Evolutionary conservation across 2,113 vertebrate species (phyloP), one percentile per base, ranked within the genome.

Genomic region (Pluvialis apricaria): DNA sequence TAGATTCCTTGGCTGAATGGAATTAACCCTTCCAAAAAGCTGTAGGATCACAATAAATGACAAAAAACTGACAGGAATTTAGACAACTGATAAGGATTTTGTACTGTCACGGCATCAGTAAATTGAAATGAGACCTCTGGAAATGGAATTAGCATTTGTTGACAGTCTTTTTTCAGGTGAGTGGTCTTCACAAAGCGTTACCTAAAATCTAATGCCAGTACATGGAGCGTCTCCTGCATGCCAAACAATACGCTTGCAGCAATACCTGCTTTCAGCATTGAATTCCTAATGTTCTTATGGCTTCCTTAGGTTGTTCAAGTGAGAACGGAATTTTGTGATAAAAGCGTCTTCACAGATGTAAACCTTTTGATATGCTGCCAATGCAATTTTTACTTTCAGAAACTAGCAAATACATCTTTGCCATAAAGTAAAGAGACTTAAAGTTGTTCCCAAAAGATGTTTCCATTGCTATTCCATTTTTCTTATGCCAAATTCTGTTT

Each of bases 371-470:
- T 90, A 58, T 1, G 6, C 51, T 95, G 88, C 72, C 91, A 92
- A 8, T 84, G 60, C 25, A 76, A 29, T 86, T 94, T 93, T 92
- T 93, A n/a, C 47, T 92, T 91, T 93, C 32, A 84, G 82, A 93
- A 96, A n/a, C 29, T 36, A 86, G 69, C 64, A 55, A 86, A 78
- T 45, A 28, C 26, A 1, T 77, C 54, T 90, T 94, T 78, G 64
- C 71, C 76, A 42, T 88, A 25, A 69, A 64, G n/a, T 61, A 38
- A 26, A 88, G 42, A 88, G 42, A 68, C n/a, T 44, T 29, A 2
- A 62, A 42, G 38, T 15, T 77, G 94, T 90, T 29, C 60, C 36
- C 60, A 49, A 3, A 13, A 55, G 71, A 51, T 42, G 13, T 28
- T 88, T 80, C 80, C 49, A 25, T 52, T 60, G 51, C 61, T 51